These are phyloP conservation scores for Lethrus apterus DNA, from an alignment of 1,140 invertebrate species.

Conservation along the genomic window DNA sequence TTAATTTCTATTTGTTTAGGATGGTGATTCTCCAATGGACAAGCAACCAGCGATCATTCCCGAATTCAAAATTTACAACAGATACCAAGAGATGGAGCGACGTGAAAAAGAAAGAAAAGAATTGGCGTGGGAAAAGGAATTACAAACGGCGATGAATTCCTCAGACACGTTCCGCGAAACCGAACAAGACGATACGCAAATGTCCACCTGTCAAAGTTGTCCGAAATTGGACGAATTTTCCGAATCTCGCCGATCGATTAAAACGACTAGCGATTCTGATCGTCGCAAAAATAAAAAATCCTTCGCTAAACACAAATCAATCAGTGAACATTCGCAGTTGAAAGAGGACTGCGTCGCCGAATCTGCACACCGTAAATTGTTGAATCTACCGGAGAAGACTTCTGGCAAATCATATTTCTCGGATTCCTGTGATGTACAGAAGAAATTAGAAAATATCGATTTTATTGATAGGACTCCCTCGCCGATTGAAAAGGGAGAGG, in stretches of 20 bases:
- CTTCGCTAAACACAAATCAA: neutral
- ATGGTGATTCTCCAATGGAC: conserved; percentile 37
- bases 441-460: conserved; percentile 29
- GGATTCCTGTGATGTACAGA: conserved; percentile 16
- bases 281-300: neutral
- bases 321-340: neutral
- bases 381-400: neutral
- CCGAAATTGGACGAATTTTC: conserved; percentile 15
- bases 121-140: conserved; percentile 61
- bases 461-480: conserved; percentile 34
- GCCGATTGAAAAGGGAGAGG: conserved; percentile 17
- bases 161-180: conserved; percentile 27
- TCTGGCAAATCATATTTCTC: neutral
- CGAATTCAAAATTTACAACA: conserved; percentile 63
- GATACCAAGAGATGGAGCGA: conserved; percentile 57
- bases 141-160: conserved; percentile 56
- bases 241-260: neutral
- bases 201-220: conserved; percentile 17
- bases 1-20: too few species aligned
- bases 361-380: neutral
- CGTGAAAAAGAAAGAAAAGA: conserved; percentile 59
- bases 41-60: conserved; percentile 38
- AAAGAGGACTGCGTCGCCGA: neutral
- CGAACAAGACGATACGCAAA: conserved; percentile 4
- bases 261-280: neutral